A percentile compares a stretch with the other conserved stretches of the same genome.
Conservation (phyloP, 2,797 vertebrate genomes). For the Phrynocephalus guinanensis region DNA sequence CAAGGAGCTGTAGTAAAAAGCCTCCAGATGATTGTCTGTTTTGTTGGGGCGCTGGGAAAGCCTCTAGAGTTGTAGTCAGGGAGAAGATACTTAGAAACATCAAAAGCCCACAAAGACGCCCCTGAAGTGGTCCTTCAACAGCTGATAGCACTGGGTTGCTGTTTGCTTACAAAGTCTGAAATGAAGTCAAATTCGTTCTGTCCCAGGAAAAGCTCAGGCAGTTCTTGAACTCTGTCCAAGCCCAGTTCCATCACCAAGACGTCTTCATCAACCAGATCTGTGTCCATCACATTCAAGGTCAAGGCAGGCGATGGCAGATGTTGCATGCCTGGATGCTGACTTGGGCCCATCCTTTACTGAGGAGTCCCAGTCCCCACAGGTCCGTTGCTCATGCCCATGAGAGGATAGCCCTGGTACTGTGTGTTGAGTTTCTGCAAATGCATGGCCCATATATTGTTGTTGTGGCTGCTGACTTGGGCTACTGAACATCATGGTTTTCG, state of each 20-base stretch:
- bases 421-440: conserved; percentile 94
- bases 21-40: conserved; percentile 60
- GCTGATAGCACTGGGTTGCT: conserved; percentile 93
- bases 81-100: background rate
- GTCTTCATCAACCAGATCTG: conserved; percentile 95
- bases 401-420: conserved; percentile 89
- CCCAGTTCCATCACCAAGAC: conserved; percentile 94
- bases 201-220: conserved; percentile 95
- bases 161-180: conserved; percentile 95
- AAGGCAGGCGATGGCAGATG: conserved; percentile 85
- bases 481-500: conserved; percentile 85
- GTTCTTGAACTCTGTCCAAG: conserved; percentile 93
- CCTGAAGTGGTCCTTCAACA: conserved; percentile 75
- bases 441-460: conserved; percentile 83
- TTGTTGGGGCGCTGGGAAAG: conserved; percentile 44
- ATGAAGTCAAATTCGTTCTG: conserved; percentile 98
- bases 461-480: conserved; percentile 79
- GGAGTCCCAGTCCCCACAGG: conserved; percentile 79
- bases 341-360: conserved; percentile 82
- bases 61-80: background rate
- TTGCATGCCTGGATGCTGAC: conserved; percentile 81
- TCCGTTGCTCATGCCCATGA: conserved; percentile 81
- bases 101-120: conserved; percentile 26
- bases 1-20: conserved; percentile 14
- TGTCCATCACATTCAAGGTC: conserved; percentile 90